These are phyloP conservation scores for Mesodorylaimus sp. DNA, from an alignment of 2,888 invertebrate genomes.

Conservation along the genomic window DNA sequence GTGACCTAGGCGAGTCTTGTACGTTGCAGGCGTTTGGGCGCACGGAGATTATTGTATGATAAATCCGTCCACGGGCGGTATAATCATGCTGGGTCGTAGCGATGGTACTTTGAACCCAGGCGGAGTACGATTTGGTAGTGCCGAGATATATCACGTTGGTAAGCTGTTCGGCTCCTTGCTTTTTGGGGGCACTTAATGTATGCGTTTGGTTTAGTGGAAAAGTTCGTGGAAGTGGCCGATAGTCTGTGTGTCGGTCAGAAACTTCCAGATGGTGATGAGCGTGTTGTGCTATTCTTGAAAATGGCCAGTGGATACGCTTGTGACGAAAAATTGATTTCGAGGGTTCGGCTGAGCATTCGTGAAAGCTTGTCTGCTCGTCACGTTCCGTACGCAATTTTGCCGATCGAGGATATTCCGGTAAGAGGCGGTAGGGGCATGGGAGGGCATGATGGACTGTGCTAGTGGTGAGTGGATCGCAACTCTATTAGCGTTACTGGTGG, in stretches of 20 bases:
- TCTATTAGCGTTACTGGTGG: not conserved
- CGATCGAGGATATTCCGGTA: constrained; percentile 38
- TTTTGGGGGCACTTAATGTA: too few relatives aligned
- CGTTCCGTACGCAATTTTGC: constrained; percentile 38
- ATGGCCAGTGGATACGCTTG: constrained; percentile 29
- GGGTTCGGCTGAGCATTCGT: constrained; percentile 34
- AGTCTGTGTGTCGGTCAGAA: constrained; percentile 40
- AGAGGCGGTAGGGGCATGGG: constrained; percentile 18
- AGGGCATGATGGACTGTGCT: not conserved
- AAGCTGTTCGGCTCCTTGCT: constrained; percentile 16
- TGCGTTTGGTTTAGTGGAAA: constrained; percentile 32
- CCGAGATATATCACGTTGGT: constrained; percentile 43
- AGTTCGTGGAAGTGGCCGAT: constrained; percentile 38
- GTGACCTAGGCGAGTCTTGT: too few relatives aligned
- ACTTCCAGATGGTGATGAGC: constrained; percentile 36
- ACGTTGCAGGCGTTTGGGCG: constrained; percentile 41
- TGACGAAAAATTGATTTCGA: constrained; percentile 30
- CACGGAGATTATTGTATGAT: constrained; percentile 41
- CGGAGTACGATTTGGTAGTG: constrained; percentile 43
- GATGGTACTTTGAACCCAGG: constrained; percentile 43
- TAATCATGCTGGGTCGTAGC: constrained; percentile 41
- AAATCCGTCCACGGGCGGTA: constrained; percentile 38
- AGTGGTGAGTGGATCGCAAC: not conserved
- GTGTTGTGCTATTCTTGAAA: constrained; percentile 41
- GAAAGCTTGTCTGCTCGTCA: constrained; percentile 38